These are phyloP conservation scores for Rosalia funebris DNA, from an alignment of 2,888 invertebrate genomes.

Conservation along the genomic window DNA sequence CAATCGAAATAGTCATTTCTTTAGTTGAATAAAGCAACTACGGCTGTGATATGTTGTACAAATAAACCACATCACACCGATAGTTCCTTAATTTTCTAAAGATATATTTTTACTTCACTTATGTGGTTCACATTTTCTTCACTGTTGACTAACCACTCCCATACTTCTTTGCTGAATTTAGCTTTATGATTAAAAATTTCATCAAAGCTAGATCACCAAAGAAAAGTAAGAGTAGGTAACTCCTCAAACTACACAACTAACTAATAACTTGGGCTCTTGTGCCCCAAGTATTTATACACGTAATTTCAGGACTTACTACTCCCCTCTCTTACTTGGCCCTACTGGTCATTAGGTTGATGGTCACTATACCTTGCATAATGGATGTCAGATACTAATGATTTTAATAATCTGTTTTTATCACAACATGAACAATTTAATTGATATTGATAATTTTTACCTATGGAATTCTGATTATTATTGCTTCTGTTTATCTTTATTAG, in stretches of 20 bases:
- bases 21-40: conserved; percentile 57
- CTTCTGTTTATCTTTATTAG: no score
- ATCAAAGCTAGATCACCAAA: conserved; percentile 70
- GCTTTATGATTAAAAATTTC: conserved; percentile 62
- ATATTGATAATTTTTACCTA: no score
- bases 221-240: conserved; percentile 53
- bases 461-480: no score
- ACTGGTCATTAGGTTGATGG: conserved; percentile 12
- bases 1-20: no score
- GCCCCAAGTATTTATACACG: background rate
- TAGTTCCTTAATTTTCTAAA: conserved; percentile 60
- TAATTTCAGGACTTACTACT: no score
- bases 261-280: background rate
- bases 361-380: conserved; percentile 2
- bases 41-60: conserved; percentile 60
- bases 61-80: conserved; percentile 59
- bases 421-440: no score
- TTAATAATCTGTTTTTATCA: no score
- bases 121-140: background rate
- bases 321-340: no score
- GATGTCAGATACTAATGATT: no score
- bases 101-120: conserved; percentile 8
- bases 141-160: conserved; percentile 35
- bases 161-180: conserved; percentile 59
- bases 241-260: background rate